Base-by-base conservation (phyloP, 37 sponge, comb jelly and placozoan species). In the Aplysina aerophoba region DNA sequence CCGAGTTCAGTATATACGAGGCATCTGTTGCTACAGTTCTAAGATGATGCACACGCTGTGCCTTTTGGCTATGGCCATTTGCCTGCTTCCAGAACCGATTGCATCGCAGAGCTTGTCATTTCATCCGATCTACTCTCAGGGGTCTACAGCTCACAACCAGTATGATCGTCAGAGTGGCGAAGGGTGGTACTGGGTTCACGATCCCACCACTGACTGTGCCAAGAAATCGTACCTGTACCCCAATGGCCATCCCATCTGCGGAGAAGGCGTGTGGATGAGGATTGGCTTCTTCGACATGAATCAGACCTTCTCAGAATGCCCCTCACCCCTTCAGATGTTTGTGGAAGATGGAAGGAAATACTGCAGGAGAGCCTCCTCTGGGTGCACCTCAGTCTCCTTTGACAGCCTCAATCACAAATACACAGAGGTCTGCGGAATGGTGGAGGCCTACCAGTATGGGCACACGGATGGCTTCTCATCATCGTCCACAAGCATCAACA, bases 211-310 rank as follows among this genome's bases (percentile, higher is more conserved):
- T 25, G 13, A 40, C 54, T 36, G 21, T 40, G 20, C 50, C 35
- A 50, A 36, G 22, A 62, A 11, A 4, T 53, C 22, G 22, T 75
- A 75, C 37, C 41, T 53, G 54, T 75, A 17, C 44, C 33, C 40
- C 11, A 40, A 12, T 24, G 78, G 78, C 6, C 53, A 75, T 54
- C 2, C 25, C 25, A 19, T n/a, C 78, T 75, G 78, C 41, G 78
- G 78, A 24, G 78, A 36, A 22, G 78, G 78, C 12, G 53, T 75
- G 11, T 75, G 78, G 78, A 75, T 75, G 78, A 75, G 78, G 78
- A 50, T 50, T 3, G 78, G 78, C 13, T 30, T 41, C 24, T 36
- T 75, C 11, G 37, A 75, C 54, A 75, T 75, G 78, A 75, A 1
- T 15, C 22, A 44, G 22, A n/a, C 24, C 11, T 15, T 75, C 78